These are phyloP conservation scores for Cebidichthys violaceus DNA, from an alignment of 2,113 vertebrate species.

Conservation along the genomic window DNA sequence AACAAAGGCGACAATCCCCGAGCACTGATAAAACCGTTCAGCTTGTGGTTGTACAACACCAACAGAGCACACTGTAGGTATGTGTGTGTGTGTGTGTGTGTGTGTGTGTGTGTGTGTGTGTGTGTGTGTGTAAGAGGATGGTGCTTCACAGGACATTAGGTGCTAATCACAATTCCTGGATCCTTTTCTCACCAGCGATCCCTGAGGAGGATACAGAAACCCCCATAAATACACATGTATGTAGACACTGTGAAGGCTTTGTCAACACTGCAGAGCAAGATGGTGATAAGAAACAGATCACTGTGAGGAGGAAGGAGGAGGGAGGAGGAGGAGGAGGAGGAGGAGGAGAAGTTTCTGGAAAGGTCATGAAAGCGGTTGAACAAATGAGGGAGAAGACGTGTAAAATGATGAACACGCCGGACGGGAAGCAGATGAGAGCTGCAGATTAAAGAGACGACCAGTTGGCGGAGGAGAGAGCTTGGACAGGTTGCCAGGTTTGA, in stretches of 20 bases:
- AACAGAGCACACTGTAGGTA: slow-evolving; percentile 18
- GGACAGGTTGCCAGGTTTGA: slow-evolving; percentile 1
- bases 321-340: slow-evolving; percentile 30
- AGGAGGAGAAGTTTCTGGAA: slow-evolving; percentile 51
- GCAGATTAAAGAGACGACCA: slow-evolving; percentile 11
- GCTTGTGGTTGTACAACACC: slow-evolving; percentile 57
- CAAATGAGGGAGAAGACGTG: slow-evolving; percentile 47
- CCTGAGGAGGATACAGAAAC: slow-evolving; percentile 40
- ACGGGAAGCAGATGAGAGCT: not conserved
- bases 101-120: slow-evolving; percentile 18
- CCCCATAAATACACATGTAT: slow-evolving; percentile 1
- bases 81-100: slow-evolving; percentile 27
- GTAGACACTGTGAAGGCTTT: slow-evolving; percentile 48
- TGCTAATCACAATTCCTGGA: slow-evolving; percentile 55
- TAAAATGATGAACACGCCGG: slow-evolving; percentile 23
- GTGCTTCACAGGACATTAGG: slow-evolving; percentile 54
- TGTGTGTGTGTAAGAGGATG: slow-evolving; percentile 32
- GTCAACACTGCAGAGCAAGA: slow-evolving; percentile 58
- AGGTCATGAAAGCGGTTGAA: slow-evolving; percentile 63
- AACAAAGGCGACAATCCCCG: slow-evolving; percentile 67
- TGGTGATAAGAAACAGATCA: slow-evolving; percentile 40
- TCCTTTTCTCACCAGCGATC: slow-evolving; percentile 65
- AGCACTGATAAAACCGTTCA: slow-evolving; percentile 60
- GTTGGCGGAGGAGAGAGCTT: not conserved
- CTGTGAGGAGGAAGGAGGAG: slow-evolving; percentile 27